phyloP scores from a whole-genome alignment of 2,797 vertebrate genomes.

The Gallinago stenura region DNA sequence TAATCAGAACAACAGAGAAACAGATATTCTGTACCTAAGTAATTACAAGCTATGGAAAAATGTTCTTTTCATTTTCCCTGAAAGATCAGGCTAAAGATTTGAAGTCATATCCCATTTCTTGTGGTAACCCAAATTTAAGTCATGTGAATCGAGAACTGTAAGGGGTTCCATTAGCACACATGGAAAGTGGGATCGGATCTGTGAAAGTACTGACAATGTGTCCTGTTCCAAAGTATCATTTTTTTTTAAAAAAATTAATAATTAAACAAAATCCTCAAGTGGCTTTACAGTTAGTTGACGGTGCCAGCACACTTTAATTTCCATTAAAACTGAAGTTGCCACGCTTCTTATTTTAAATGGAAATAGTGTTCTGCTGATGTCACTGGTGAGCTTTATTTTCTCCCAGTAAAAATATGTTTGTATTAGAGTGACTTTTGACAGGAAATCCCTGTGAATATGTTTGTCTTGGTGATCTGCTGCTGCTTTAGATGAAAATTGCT shows the following conservation, averaged over 20 bases:
- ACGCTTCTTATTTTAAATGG: slow-evolving; percentile 59
- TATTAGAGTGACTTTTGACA: slow-evolving; percentile 50
- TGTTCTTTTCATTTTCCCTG: not conserved
- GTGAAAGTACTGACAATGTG: not conserved
- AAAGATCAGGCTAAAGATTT: not conserved
- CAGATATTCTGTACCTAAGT: not conserved
- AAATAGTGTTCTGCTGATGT: slow-evolving; percentile 70
- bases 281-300: slow-evolving; percentile 53
- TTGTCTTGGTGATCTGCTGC: slow-evolving; percentile 44
- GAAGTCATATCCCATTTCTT: not conserved
- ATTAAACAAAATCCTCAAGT: slow-evolving; percentile 70
- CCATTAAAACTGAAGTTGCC: slow-evolving; percentile 70
- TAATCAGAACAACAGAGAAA: not conserved
- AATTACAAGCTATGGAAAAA: not conserved
- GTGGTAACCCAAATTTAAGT: not conserved
- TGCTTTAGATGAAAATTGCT: slow-evolving; percentile 45
- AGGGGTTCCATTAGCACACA: not conserved
- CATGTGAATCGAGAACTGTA: not conserved
- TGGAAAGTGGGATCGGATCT: not conserved
- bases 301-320: slow-evolving; percentile 67
- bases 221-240: not conserved
- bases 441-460: slow-evolving; percentile 57
- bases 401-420: slow-evolving; percentile 64
- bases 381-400: slow-evolving; percentile 70
- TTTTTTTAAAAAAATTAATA: slow-evolving; percentile 48